Evolutionary conservation across 2,113 vertebrate genomes (phyloP).

Genomic region (Callocephalon fimbriatum): DNA sequence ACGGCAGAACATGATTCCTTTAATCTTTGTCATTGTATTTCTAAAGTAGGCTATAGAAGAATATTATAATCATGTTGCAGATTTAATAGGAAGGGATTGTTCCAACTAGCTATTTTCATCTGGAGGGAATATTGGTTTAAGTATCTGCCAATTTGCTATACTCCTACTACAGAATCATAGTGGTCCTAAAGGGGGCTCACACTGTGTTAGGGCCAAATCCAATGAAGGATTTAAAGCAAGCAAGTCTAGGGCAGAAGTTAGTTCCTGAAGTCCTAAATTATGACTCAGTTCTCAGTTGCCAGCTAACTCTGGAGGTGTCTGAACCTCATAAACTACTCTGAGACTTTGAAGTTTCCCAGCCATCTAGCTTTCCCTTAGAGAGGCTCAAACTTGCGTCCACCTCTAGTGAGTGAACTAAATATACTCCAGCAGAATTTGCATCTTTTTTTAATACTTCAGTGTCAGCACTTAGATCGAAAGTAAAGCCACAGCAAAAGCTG

Average conservation of each 20-base stretch:
- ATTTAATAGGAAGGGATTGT: background rate
- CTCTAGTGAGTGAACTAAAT: background rate
- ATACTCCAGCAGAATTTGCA: background rate
- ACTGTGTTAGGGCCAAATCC: background rate
- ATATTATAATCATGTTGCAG: constrained; percentile 21
- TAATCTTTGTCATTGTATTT: constrained; percentile 16
- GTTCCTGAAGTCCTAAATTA: background rate
- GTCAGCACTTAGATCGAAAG: background rate
- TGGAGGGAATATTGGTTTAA: constrained; percentile 1
- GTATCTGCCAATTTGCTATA: background rate
- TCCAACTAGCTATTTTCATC: constrained; percentile 28
- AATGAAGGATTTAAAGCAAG: background rate
- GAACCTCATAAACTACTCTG: background rate
- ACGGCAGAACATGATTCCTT: background rate
- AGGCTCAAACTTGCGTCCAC: background rate
- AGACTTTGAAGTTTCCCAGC: background rate
- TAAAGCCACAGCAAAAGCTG: background rate
- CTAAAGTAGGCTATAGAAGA: background rate
- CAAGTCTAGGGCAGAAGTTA: background rate
- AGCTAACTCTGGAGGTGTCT: background rate
- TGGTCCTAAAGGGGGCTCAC: background rate
- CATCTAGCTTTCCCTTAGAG: background rate
- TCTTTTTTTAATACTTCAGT: background rate
- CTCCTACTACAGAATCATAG: background rate
- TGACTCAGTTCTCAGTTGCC: background rate